Conservation (phyloP, 2,113 vertebrate species). For the Pluvianellus socialis region DNA sequence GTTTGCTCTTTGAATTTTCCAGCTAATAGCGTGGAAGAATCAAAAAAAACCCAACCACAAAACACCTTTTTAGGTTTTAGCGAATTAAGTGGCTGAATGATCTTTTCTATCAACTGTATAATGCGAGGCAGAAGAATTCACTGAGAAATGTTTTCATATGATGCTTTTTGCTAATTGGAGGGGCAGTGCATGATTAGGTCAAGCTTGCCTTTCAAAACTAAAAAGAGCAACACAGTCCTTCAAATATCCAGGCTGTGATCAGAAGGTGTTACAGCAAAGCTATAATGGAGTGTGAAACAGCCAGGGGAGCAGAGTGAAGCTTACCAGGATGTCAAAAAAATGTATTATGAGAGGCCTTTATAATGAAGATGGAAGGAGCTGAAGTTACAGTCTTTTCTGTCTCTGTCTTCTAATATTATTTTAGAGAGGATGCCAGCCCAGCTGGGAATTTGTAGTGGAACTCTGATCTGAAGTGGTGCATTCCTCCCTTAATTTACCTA, state of each 20-base stretch:
- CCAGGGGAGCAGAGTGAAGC: not conserved
- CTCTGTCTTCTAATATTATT: conserved; percentile 38
- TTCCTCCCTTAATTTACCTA: conserved; percentile 38
- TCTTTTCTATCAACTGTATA: conserved; percentile 10
- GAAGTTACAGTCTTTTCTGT: conserved; percentile 29
- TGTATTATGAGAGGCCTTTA: not conserved
- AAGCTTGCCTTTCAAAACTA: conserved; percentile 9
- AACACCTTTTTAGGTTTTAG: not conserved
- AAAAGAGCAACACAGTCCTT: not conserved
- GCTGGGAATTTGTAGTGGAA: conserved; percentile 37
- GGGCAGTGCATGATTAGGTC: not conserved
- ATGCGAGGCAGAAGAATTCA: not conserved
- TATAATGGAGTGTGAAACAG: not conserved
- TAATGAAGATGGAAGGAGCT: conserved; percentile 44
- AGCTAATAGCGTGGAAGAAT: conserved; percentile 3
- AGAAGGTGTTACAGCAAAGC: not conserved
- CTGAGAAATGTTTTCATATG: not conserved
- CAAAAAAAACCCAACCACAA: not conserved
- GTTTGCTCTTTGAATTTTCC: conserved; percentile 10
- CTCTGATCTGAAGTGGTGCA: conserved; percentile 22
- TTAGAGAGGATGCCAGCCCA: conserved; percentile 22
- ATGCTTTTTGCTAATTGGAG: not conserved
- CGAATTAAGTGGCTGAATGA: not conserved
- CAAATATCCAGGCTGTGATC: not conserved
- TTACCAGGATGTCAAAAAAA: not conserved